phyloP scores from a whole-genome alignment of 2,888 invertebrate genomes.

The Ephialtes manifestator region DNA sequence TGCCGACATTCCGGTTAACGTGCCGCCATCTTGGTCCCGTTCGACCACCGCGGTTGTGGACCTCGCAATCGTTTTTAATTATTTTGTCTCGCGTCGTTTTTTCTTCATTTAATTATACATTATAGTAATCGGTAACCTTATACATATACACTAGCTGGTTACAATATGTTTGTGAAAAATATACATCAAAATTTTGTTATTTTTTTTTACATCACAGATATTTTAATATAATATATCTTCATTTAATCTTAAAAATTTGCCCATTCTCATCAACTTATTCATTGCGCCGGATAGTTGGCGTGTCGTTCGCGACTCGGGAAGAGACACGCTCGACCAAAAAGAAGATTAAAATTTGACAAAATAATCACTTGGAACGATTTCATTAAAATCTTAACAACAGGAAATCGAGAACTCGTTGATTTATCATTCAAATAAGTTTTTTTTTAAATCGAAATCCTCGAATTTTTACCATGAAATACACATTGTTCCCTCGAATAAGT shows the following conservation, averaged over 20 bases:
- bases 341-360: slow-evolving; percentile 32
- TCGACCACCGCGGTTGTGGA: slow-evolving; percentile 82
- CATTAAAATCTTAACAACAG: slow-evolving; percentile 48
- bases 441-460: slow-evolving; percentile 32
- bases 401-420: slow-evolving; percentile 56
- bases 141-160: slow-evolving; percentile 85
- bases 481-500: slow-evolving; percentile 68
- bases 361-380: slow-evolving; percentile 50
- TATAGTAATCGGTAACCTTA: slow-evolving; percentile 83
- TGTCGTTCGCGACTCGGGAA: slow-evolving; percentile 79
- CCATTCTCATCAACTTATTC: slow-evolving; percentile 76
- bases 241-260: slow-evolving; percentile 84
- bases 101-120: slow-evolving; percentile 68
- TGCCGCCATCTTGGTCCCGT: slow-evolving; percentile 85
- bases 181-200: slow-evolving; percentile 86
- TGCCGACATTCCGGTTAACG: slow-evolving; percentile 81
- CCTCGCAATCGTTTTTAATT: slow-evolving; percentile 71
- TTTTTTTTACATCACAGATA: slow-evolving; percentile 85
- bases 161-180: slow-evolving; percentile 86
- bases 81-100: slow-evolving; percentile 67
- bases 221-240: slow-evolving; percentile 86
- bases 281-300: slow-evolving; percentile 79
- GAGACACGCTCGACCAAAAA: slow-evolving; percentile 70
- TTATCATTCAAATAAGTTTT: slow-evolving; percentile 48
- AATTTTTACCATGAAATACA: slow-evolving; percentile 50